A percentile compares a stretch with the other conserved stretches of the same genome.
Evolutionary conservation across 2,888 invertebrate genomes (phyloP).

Genomic region (Nebria brevicollis): DNA sequence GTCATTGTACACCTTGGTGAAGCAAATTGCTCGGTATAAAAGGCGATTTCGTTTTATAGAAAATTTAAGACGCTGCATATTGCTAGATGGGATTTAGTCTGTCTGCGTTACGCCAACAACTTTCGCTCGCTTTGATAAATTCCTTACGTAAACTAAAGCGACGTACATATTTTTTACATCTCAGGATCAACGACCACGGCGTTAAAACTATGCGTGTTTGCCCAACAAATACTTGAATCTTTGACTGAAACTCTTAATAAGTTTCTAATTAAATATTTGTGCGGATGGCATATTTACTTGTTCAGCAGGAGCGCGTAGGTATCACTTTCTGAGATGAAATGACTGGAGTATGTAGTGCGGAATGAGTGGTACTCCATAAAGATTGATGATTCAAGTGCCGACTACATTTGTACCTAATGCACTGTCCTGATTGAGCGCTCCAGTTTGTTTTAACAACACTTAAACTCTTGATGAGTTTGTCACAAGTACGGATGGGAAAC

Average conservation of each 20-base stretch:
- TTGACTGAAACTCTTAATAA: neutral
- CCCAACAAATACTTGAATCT: neutral
- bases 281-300: neutral
- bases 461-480: neutral
- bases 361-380: neutral
- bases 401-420: neutral
- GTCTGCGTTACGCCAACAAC: neutral
- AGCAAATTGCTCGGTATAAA: neutral
- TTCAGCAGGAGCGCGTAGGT: neutral
- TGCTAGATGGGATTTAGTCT: neutral
- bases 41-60: neutral
- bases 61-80: neutral
- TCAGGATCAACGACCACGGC: neutral
- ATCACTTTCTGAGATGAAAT: neutral
- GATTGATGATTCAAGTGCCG: neutral
- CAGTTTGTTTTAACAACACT: neutral
- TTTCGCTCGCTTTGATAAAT: neutral
- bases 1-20: neutral
- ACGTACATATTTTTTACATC: neutral
- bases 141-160: neutral
- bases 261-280: neutral
- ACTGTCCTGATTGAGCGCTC: neutral
- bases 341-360: neutral
- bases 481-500: neutral
- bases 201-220: neutral